phyloP scores from a whole-genome alignment of 2,888 invertebrate species.

The Physocephala rufipes region DNA sequence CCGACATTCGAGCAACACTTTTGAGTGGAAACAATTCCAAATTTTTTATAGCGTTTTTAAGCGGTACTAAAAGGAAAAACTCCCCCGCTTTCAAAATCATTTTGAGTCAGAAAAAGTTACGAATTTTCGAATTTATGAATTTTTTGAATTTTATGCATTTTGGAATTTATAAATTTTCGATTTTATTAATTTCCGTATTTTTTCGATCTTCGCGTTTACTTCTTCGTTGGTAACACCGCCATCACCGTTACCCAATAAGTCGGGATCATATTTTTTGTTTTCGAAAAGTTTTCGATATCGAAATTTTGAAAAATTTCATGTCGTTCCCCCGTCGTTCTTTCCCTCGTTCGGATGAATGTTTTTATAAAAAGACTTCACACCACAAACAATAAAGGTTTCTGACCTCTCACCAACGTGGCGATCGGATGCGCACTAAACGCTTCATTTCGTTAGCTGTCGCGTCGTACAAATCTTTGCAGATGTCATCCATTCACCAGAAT shows the following conservation, averaged over 20 bases:
- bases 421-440: constrained; percentile 66
- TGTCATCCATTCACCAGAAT: constrained; percentile 43
- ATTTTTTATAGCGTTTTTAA: too few species aligned
- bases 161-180: too few species aligned
- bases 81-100: too few species aligned
- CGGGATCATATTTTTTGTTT: not conserved
- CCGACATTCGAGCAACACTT: too few species aligned
- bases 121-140: too few species aligned
- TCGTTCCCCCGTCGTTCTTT: not conserved
- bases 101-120: too few species aligned
- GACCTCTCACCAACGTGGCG: constrained; percentile 66
- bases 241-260: not conserved
- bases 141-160: too few species aligned
- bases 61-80: too few species aligned
- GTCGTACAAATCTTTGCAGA: constrained; percentile 19
- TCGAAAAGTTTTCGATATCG: not conserved
- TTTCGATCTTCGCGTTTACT: too few species aligned
- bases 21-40: too few species aligned
- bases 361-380: not conserved
- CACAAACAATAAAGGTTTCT: constrained; percentile 41
- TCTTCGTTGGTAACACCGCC: not conserved
- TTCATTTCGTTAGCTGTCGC: constrained; percentile 39
- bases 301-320: not conserved
- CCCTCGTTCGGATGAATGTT: not conserved
- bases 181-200: too few species aligned